phyloP scores from a whole-genome alignment of 2,113 vertebrate genomes.

The Macrotus californicus region DNA sequence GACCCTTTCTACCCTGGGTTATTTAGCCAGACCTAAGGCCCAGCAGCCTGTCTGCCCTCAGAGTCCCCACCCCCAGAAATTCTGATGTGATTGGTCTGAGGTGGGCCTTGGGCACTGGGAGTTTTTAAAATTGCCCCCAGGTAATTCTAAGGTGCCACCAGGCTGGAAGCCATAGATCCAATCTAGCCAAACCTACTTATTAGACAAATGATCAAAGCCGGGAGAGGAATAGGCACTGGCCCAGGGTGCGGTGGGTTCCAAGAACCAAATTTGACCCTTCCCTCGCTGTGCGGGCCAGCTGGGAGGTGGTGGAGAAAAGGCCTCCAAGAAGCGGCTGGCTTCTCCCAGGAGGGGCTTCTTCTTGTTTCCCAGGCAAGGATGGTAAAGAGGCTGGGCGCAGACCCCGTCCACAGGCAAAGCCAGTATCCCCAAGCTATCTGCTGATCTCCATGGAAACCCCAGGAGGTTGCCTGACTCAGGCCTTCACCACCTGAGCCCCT shows the following conservation, averaged over 20 bases:
- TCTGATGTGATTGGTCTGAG: not conserved
- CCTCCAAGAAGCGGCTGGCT: not conserved
- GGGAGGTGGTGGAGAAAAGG: not conserved
- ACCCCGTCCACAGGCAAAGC: not conserved
- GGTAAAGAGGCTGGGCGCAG: not conserved
- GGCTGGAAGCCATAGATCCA: not conserved
- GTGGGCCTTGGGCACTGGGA: rapidly evolving
- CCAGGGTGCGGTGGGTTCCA: not conserved
- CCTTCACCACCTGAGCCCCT: not conserved
- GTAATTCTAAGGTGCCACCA: not conserved
- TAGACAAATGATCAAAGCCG: not conserved
- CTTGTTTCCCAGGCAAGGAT: not conserved
- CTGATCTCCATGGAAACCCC: not conserved
- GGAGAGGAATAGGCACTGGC: not conserved
- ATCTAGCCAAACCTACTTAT: not conserved
- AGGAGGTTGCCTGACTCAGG: not conserved
- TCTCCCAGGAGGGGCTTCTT: not conserved
- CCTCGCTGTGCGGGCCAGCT: not conserved
- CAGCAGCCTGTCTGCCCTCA: not conserved
- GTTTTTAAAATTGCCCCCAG: not conserved
- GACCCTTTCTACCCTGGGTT: not conserved
- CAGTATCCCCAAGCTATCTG: not conserved
- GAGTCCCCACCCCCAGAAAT: not conserved
- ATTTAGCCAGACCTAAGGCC: not conserved
- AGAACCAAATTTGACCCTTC: too few relatives aligned